Conservation (phyloP, 2,888 invertebrate genomes). For the Calliphora vomitoria region DNA sequence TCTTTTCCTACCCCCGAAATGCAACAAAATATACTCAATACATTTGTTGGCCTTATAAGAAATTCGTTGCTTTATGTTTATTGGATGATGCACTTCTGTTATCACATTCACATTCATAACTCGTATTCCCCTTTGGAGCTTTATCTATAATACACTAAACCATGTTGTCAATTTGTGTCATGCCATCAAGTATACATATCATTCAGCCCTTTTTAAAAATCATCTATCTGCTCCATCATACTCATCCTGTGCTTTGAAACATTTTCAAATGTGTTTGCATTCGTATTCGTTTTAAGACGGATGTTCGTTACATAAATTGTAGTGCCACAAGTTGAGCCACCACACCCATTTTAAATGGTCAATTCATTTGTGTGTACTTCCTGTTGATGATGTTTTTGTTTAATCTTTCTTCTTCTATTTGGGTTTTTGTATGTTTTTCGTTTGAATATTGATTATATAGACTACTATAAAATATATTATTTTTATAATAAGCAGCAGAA, state of each 20-base stretch:
- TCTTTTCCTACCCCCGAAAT: not conserved
- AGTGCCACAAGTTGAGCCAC: not conserved
- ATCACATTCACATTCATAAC: constrained; percentile 33
- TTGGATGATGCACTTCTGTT: constrained; percentile 13
- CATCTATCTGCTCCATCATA: not conserved
- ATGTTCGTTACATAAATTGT: constrained; percentile 44
- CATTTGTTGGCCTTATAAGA: not conserved
- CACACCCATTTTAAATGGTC: constrained; percentile 22
- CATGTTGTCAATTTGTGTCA: constrained; percentile 60
- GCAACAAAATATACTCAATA: too few relatives aligned
- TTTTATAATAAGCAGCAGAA: too few relatives aligned
- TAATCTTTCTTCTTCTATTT: constrained; percentile 4
- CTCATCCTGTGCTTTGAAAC: not conserved
- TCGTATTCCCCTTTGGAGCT: constrained; percentile 43
- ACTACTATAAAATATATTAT: not conserved
- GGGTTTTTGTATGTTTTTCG: not conserved
- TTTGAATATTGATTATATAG: constrained; percentile 32
- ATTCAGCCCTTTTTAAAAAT: constrained; percentile 20
- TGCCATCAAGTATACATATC: constrained; percentile 41
- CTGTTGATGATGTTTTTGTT: constrained; percentile 16
- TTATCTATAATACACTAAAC: constrained; percentile 54
- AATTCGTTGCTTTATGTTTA: not conserved
- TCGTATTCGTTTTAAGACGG: constrained; percentile 30
- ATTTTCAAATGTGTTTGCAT: not conserved
- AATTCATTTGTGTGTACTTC: constrained; percentile 55